Base-by-base conservation (phyloP, 2,888 invertebrate species). In the Phrixothrix hirtus region DNA sequence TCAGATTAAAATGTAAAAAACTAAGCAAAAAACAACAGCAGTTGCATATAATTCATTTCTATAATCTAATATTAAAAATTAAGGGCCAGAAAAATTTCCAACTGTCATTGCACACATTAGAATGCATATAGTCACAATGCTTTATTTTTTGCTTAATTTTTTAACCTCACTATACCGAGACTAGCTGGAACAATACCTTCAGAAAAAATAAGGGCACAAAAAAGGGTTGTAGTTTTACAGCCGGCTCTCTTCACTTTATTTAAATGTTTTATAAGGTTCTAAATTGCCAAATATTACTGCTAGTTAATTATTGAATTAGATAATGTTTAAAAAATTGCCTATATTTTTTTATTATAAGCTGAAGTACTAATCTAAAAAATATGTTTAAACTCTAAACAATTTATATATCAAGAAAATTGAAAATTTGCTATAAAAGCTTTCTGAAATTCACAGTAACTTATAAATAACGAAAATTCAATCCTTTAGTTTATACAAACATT, bases 51-150 rank as follows among this genome's bases (percentile, higher is more conserved):
- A 50, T 36, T 57, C 58, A 49, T 53, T 49, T 48, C 41, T 57
- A 61, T 62, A 60, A 62, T 59, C 56, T 57, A 58, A 61, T 61
- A 59, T 61, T 56, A 55, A 57, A 61, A 61, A 49, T 49, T 49
- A 45, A 55, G 45, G 54, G 52, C 42, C 36, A 45, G 36, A 50
- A 21, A 48, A 45, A 30, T 35, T 44, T 49, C 48, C 29, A 45
- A 54, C 54, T 34, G 43, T 29, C 48, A 41, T 47, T 31, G 15
- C 45, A 21, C 44, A 51, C 51, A 29, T 32, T 17, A 43, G 43
- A 39, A 46, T n/a, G n/a, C n/a, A 34, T 27, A 42, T 26, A 41
- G 17, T 37, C 21, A 42, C 43, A 48, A 38, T 43, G 26, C 25
- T 12, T 51, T 51, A 38, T 51, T 51, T 39, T 13, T 34, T 13